phyloP scores from a whole-genome alignment of 2,888 invertebrate species.

The Lasioglossum pauxillum region DNA sequence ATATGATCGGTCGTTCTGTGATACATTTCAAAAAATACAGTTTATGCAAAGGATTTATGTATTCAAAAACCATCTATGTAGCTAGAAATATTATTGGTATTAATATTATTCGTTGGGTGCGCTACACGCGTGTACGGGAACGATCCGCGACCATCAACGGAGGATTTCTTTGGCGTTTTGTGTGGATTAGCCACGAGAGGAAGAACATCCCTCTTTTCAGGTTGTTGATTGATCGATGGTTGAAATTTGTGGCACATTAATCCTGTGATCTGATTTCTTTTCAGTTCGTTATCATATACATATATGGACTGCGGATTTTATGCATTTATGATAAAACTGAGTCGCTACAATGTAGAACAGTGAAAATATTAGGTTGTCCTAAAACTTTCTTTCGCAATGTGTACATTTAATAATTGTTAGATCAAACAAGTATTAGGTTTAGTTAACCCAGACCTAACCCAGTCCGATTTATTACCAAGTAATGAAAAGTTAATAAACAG shows the following conservation, averaged over 20 bases:
- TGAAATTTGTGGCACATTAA: background rate
- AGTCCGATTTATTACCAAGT: no score
- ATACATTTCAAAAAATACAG: constrained; percentile 17
- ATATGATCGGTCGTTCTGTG: constrained; percentile 37
- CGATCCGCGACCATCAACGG: background rate
- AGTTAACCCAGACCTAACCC: no score
- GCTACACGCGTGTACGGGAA: background rate
- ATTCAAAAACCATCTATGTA: constrained; percentile 10
- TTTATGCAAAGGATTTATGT: background rate
- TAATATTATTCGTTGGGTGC: background rate
- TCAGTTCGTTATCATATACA: no score
- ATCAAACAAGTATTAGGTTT: no score
- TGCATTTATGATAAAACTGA: no score
- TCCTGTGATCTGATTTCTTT: background rate
- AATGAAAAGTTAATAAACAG: no score
- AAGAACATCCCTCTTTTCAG: background rate
- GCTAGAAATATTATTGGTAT: background rate
- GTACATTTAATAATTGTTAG: no score
- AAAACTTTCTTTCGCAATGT: no score
- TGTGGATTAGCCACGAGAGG: background rate
- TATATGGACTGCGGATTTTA: no score
- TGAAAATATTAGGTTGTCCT: no score
- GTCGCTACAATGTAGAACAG: no score
- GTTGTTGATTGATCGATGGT: background rate
- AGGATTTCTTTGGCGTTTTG: background rate